phyloP scores from a whole-genome alignment of 2,888 invertebrate species.

The Auanema sp. region DNA sequence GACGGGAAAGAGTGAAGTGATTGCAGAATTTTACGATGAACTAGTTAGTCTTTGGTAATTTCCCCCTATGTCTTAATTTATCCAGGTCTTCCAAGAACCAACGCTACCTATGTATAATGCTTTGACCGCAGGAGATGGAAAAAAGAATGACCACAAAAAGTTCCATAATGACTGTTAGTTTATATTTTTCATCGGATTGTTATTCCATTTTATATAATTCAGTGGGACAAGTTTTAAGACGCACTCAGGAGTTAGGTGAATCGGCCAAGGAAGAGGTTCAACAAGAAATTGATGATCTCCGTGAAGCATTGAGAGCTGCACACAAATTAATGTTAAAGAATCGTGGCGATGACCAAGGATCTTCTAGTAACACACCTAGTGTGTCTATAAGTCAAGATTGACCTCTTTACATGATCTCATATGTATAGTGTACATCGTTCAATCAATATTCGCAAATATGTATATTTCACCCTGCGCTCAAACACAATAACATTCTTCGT shows the following conservation, averaged over 20 bases:
- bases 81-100: constrained; percentile 52
- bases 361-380: background rate
- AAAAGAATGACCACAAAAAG: constrained; percentile 35
- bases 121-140: constrained; percentile 28
- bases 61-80: background rate
- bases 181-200: background rate
- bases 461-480: too few relatives aligned
- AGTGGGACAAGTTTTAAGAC: constrained; percentile 37
- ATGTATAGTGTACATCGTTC: too few relatives aligned
- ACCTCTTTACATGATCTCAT: too few relatives aligned
- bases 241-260: constrained; percentile 37
- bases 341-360: background rate
- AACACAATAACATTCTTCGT: too few relatives aligned
- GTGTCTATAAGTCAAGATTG: background rate
- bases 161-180: constrained; percentile 46
- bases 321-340: constrained; percentile 34
- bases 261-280: constrained; percentile 33
- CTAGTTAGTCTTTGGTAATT: constrained; percentile 32
- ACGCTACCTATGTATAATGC: constrained; percentile 42
- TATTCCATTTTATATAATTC: constrained; percentile 4
- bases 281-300: constrained; percentile 47
- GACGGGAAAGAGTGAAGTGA: constrained; percentile 39
- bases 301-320: constrained; percentile 39
- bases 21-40: constrained; percentile 58
- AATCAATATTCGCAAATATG: too few relatives aligned